Conservation (phyloP, 2,888 invertebrate genomes). For the Romanomermis culicivorax region DNA sequence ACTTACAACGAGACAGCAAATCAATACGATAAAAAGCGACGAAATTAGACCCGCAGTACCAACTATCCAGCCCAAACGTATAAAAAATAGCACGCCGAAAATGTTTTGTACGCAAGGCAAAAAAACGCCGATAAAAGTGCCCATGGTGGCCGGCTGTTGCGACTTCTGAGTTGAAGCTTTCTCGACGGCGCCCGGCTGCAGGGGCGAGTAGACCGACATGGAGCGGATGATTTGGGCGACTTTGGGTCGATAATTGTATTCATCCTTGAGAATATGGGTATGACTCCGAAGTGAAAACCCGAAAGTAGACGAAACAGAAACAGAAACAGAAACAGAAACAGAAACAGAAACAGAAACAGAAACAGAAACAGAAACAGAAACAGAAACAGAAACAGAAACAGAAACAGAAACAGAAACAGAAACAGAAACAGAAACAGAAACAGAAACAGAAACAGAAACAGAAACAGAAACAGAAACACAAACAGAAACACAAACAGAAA, state of each 20-base stretch:
- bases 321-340: no score
- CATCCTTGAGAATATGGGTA: conserved; percentile 10
- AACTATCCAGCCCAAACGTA: conserved; percentile 95
- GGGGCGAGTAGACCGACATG: conserved; percentile 11
- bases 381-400: no score
- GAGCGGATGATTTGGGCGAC: conserved; percentile 5
- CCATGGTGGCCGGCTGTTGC: conserved; percentile 52
- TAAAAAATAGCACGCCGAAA: conserved; percentile 96
- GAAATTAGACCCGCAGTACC: conserved; percentile 86
- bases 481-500: no score
- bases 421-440: no score
- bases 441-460: no score
- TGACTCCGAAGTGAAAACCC: no score
- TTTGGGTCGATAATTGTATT: conserved; percentile 2
- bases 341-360: no score
- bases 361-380: no score
- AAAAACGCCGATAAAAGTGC: conserved; percentile 88
- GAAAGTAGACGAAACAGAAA: no score
- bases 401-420: no score
- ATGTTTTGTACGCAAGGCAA: conserved; percentile 98
- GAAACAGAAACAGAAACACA: no score
- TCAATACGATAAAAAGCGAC: conserved; percentile 78
- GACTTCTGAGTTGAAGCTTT: no score
- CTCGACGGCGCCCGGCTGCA: conserved; percentile 8
- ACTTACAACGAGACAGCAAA: conserved; percentile 86